A percentile compares a stretch with the other conserved stretches of the same genome.
phyloP scores from a whole-genome alignment of 2,888 invertebrate genomes.

The Rhagonycha lutea region DNA sequence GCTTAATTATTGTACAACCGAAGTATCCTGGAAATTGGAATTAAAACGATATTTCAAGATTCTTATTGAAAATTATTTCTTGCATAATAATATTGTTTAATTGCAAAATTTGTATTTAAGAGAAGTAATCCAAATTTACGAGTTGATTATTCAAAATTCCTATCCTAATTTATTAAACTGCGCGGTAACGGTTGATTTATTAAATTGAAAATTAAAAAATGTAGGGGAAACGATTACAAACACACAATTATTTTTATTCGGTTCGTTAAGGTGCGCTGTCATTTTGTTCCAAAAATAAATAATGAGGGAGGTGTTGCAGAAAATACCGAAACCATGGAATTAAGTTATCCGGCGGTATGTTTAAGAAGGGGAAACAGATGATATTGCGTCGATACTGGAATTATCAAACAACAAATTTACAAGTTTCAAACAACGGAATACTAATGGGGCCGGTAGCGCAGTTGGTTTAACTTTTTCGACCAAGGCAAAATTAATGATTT shows the following conservation, averaged over 20 bases:
- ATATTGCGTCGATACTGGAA: no score
- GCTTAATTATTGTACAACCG: conserved; percentile 16
- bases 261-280: neutral
- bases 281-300: neutral
- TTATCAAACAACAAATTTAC: no score
- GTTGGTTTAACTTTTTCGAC: no score
- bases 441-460: no score
- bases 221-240: neutral
- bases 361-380: neutral
- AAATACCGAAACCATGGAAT: neutral
- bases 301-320: neutral
- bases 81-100: neutral
- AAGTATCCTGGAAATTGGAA: neutral
- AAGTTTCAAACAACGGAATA: no score
- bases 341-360: no score
- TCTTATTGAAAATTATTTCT: neutral
- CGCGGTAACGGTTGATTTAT: neutral
- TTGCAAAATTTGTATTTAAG: neutral
- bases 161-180: neutral
- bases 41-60: neutral
- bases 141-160: neutral
- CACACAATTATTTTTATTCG: neutral
- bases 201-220: neutral
- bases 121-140: neutral
- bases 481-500: no score